phyloP scores from a whole-genome alignment of 2,797 vertebrate species.

The Lagodon rhomboides region DNA sequence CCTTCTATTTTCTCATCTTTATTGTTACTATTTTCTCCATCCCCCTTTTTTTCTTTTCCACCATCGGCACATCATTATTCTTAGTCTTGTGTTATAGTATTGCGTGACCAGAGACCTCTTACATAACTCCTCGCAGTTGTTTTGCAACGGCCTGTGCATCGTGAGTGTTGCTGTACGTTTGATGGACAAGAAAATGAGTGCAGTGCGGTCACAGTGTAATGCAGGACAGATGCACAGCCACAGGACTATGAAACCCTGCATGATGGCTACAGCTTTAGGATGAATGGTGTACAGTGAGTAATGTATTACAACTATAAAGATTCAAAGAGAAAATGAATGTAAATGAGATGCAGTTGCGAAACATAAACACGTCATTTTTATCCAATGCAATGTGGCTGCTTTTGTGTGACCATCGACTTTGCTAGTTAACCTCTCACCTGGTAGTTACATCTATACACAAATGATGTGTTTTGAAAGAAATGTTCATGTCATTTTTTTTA shows the following conservation, averaged over 20 bases:
- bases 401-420: not conserved
- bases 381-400: not conserved
- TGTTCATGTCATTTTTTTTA: not conserved
- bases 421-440: not conserved
- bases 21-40: not conserved
- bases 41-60: not conserved
- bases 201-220: slow-evolving; percentile 24
- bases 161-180: slow-evolving; percentile 24
- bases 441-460: not conserved
- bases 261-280: not conserved
- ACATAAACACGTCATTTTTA: no score
- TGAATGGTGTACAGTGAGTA: not conserved
- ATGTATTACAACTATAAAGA: not conserved
- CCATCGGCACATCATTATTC: slow-evolving; percentile 1
- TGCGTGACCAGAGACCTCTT: slow-evolving; percentile 40
- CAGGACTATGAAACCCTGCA: not conserved
- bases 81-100: slow-evolving; percentile 20
- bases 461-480: not conserved
- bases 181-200: slow-evolving; percentile 22
- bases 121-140: slow-evolving; percentile 41
- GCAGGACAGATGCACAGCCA: slow-evolving; percentile 21
- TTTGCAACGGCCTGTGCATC: slow-evolving; percentile 23
- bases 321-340: not conserved
- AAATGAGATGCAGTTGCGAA: not conserved
- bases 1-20: not conserved